phyloP scores from a whole-genome alignment of 2,113 vertebrate species.

The Corapipo altera region DNA sequence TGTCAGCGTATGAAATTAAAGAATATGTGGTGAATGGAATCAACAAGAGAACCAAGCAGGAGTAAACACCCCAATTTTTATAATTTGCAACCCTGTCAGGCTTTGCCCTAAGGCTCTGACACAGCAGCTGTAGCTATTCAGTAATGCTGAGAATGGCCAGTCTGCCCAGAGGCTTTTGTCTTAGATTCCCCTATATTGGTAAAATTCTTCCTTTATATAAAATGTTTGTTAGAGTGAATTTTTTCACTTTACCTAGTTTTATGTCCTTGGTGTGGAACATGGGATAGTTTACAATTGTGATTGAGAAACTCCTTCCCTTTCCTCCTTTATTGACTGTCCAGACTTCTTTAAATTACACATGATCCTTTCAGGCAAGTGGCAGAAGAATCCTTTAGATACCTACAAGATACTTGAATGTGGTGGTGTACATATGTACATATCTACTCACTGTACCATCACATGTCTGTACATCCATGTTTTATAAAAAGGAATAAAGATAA shows the following conservation, averaged over 20 bases:
- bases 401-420: not conserved
- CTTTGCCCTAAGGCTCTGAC: not conserved
- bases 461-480: fast-evolving
- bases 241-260: not conserved
- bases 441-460: not conserved
- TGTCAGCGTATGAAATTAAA: constrained; percentile 26
- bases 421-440: not conserved
- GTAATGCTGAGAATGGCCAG: not conserved
- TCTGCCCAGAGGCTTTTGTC: not conserved
- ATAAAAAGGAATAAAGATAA: not conserved
- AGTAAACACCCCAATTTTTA: not conserved
- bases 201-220: not conserved
- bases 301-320: not conserved
- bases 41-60: not conserved
- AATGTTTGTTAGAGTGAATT: not conserved
- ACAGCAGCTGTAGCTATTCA: not conserved
- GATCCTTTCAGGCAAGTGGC: not conserved
- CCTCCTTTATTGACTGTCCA: not conserved
- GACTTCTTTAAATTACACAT: not conserved
- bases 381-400: not conserved
- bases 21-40: not conserved
- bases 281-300: not conserved
- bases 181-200: not conserved
- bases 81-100: not conserved
- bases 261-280: not conserved